These are phyloP conservation scores for Drosophila pruinosa DNA, from an alignment of 1,140 invertebrate genomes.

Conservation along the genomic window DNA sequence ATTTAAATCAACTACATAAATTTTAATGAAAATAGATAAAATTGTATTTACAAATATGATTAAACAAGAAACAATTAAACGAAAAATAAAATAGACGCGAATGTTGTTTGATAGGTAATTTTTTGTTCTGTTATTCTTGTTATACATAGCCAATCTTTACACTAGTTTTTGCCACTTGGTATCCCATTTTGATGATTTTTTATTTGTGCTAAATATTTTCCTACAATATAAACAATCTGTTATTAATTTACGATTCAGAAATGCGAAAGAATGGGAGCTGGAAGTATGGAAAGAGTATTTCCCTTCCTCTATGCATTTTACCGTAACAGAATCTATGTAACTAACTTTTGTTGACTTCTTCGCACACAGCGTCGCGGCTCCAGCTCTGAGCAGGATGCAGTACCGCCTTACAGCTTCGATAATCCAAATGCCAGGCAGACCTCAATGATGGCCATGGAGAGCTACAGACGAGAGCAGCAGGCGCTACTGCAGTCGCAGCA, in stretches of 20 bases:
- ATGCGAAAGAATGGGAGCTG: not conserved
- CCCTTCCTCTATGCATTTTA: not conserved
- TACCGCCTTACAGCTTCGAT: slow-evolving; percentile 79
- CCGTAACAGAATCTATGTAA: not conserved
- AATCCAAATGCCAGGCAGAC: slow-evolving; percentile 80
- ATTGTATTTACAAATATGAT: too few species aligned
- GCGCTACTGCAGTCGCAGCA: slow-evolving; percentile 50
- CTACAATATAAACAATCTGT: too few species aligned
- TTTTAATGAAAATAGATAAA: too few species aligned
- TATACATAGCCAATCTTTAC: too few species aligned
- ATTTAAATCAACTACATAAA: too few species aligned
- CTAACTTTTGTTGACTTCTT: not conserved
- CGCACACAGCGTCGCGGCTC: slow-evolving; percentile 66
- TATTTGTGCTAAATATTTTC: too few species aligned
- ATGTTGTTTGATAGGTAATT: too few species aligned
- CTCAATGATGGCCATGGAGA: slow-evolving; percentile 82
- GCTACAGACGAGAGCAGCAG: slow-evolving; percentile 74
- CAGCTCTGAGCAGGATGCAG: slow-evolving; percentile 77
- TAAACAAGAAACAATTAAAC: too few species aligned
- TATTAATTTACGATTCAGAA: not conserved
- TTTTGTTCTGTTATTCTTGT: too few species aligned
- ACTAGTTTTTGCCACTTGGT: too few species aligned
- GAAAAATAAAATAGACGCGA: too few species aligned
- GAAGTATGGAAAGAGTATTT: not conserved
- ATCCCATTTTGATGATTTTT: too few species aligned